Conservation (phyloP, 2,113 vertebrate genomes). For the Scytalopus superciliaris region DNA sequence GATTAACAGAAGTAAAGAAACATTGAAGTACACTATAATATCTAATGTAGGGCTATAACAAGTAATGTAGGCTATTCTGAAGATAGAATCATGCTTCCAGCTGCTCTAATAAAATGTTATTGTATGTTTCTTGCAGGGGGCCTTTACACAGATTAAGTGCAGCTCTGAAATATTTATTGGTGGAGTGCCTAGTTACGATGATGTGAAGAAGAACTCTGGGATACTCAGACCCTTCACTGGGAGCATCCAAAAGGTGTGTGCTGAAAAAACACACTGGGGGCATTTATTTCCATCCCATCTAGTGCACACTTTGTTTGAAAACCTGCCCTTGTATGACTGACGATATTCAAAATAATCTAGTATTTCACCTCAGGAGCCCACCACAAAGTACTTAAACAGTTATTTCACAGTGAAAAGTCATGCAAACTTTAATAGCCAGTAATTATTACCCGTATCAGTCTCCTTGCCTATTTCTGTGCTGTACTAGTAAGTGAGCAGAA, state of each 20-base stretch:
- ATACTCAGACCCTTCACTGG: constrained; percentile 85
- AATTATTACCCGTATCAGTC: neutral
- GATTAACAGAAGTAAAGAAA: neutral
- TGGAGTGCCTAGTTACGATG: constrained; percentile 86
- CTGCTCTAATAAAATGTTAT: neutral
- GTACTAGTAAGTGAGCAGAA: neutral
- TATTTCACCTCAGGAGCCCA: neutral
- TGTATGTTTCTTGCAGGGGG: constrained; percentile 77
- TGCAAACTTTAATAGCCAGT: neutral
- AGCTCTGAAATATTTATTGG: constrained; percentile 91
- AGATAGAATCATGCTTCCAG: neutral
- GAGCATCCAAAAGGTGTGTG: constrained; percentile 89
- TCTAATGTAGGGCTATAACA: neutral
- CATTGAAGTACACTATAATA: neutral
- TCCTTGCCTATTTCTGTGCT: neutral
- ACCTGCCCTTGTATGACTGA: accelerated
- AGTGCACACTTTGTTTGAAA: neutral
- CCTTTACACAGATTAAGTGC: constrained; percentile 97
- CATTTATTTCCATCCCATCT: neutral
- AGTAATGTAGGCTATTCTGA: neutral
- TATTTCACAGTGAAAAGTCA: neutral
- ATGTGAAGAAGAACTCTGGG: constrained; percentile 86
- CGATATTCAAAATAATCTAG: neutral
- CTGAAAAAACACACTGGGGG: neutral
- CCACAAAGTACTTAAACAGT: neutral